phyloP scores from a whole-genome alignment of 2,888 invertebrate species.

The Acutogordius australiensis region DNA sequence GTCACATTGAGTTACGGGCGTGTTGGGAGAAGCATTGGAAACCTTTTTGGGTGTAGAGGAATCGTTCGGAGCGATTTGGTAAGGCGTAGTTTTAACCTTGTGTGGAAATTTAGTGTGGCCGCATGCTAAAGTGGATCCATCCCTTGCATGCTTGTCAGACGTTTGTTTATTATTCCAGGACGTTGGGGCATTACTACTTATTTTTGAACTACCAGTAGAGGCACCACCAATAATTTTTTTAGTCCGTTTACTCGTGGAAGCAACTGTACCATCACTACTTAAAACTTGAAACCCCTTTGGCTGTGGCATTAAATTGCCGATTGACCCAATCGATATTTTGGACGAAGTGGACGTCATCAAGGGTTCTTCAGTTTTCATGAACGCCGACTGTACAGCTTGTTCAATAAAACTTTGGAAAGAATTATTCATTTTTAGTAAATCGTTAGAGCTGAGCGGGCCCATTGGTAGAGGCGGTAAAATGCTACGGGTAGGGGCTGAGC shows the following conservation, averaged over 20 bases:
- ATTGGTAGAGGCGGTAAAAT: too few relatives aligned
- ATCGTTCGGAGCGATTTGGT: too few relatives aligned
- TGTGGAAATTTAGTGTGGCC: too few relatives aligned
- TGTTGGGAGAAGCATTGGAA: background rate
- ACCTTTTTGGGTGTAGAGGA: too few relatives aligned
- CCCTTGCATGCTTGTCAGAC: background rate
- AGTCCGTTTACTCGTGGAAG: too few relatives aligned
- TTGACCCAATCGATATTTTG: background rate
- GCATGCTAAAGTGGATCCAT: too few relatives aligned
- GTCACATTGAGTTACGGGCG: background rate
- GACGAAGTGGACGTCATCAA: background rate
- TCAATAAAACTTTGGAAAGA: slow-evolving; percentile 3
- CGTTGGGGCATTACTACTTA: background rate
- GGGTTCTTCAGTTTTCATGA: background rate
- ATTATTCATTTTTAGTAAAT: background rate
- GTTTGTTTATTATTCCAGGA: background rate
- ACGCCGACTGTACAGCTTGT: background rate
- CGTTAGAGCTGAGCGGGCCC: too few relatives aligned
- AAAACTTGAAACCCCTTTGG: too few relatives aligned
- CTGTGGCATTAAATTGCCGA: too few relatives aligned
- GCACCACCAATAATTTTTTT: background rate
- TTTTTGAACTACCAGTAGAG: background rate
- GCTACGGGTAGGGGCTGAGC: too few relatives aligned
- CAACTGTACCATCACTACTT: too few relatives aligned
- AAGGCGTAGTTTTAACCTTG: too few relatives aligned